Conservation (phyloP, 2,888 invertebrate genomes). For the Drosophila colorata region DNA sequence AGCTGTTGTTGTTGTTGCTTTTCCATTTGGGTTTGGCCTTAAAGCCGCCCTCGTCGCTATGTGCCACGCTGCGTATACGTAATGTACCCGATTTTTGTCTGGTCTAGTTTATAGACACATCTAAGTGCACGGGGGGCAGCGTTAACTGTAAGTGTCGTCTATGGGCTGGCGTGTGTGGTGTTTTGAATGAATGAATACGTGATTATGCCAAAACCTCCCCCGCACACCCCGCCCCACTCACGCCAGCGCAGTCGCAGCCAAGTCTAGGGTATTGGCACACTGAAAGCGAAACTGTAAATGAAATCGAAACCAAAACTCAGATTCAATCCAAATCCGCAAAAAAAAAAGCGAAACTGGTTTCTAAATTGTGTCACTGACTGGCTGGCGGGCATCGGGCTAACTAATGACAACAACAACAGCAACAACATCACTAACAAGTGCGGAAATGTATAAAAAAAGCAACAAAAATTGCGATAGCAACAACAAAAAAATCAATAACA, state of each 20-base stretch:
- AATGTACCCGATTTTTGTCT: constrained; percentile 24
- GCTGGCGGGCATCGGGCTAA: constrained; percentile 57
- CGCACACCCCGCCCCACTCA: not conserved
- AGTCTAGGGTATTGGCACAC: constrained; percentile 42
- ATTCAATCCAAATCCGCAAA: constrained; percentile 21
- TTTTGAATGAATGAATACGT: constrained; percentile 62
- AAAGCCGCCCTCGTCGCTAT: constrained; percentile 52
- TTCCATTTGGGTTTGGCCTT: constrained; percentile 57
- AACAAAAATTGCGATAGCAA: constrained; percentile 32
- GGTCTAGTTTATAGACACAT: constrained; percentile 11
- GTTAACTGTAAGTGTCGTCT: constrained; percentile 15
- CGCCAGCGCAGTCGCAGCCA: not conserved
- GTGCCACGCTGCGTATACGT: constrained; percentile 43
- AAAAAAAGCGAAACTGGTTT: constrained; percentile 66
- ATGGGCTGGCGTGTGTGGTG: constrained; percentile 24
- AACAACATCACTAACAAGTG: constrained; percentile 35
- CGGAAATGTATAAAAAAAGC: constrained; percentile 62
- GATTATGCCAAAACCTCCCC: constrained; percentile 42
- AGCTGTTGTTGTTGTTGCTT: constrained; percentile 19
- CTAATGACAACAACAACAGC: constrained; percentile 17
- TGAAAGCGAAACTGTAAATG: constrained; percentile 50
- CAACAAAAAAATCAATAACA: constrained; percentile 72
- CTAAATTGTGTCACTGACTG: constrained; percentile 72
- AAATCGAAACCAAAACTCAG: constrained; percentile 48
- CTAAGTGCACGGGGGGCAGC: not conserved